Base-by-base conservation (phyloP, 2,888 invertebrate genomes). In the Synanthedon myopaeformis region DNA sequence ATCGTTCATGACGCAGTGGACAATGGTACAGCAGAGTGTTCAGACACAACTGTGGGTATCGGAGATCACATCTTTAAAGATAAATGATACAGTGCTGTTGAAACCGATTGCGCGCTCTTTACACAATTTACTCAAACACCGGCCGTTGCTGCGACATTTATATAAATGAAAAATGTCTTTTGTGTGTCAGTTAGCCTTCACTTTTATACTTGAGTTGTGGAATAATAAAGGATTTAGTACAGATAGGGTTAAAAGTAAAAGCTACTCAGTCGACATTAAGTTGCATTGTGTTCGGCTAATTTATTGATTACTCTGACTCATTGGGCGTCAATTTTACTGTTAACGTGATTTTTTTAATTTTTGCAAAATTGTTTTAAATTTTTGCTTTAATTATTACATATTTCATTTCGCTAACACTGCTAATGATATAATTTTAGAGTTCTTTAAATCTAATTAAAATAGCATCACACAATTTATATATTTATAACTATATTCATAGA, bases 141-240 rank as follows among this genome's bases (percentile, higher is more conserved):
- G 49, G 53, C 52, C 57, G 57, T 56, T 6, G 8, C 8, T 13
- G 58, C 75, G 79, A 77, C 75, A 71, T 73, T 23, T 58, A 63
- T 60, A 78, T 72, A 76, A 78, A 80, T 80, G 79, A 78, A 76
- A 76, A 78, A 82, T 80, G 76, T 72, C 73, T 74, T 77, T 76
- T 76, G 77, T 79, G 68, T 73, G 72, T 71, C 72, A 64, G 65
- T 73, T 70, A 67, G 54, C 63, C 66, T 72, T 69, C 67, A 65
- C 60, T 63, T 65, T 62, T 61, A 61, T 59, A 49, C 53, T 51
- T 51, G 19, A 35, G 11, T 12, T 28, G 17, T 17, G 45, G 45
- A 45, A 45, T 45, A 45, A 45, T 45, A 45, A 45, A 45, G 45
- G 45, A n/a, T 45, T 45, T 45, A 45, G 45, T 45, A 12, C 45